Conservation (phyloP, 1,140 invertebrate genomes). For the Neoseiulus cucumeris region DNA sequence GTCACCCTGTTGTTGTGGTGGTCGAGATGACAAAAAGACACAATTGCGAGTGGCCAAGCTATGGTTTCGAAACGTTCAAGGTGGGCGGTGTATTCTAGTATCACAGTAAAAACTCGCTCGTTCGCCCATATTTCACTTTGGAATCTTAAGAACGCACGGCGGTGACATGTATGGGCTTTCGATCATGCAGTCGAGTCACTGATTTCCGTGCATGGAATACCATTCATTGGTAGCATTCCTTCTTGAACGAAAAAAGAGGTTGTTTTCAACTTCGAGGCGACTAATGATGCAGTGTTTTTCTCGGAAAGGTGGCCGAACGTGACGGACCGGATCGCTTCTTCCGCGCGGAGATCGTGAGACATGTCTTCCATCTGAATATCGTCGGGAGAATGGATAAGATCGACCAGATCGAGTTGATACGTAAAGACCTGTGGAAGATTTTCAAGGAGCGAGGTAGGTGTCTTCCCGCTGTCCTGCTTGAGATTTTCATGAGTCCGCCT, state of each 20-base stretch:
- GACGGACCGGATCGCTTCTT: not conserved
- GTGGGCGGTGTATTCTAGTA: not conserved
- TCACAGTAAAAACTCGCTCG: too few relatives aligned
- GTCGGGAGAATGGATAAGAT: not conserved
- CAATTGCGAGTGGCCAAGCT: slow-evolving; percentile 3
- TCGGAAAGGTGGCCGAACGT: not conserved
- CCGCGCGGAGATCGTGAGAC: not conserved
- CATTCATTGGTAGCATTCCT: too few relatives aligned
- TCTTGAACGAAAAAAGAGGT: too few relatives aligned
- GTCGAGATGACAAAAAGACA: slow-evolving; percentile 1
- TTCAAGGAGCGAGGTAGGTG: not conserved
- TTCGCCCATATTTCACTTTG: too few relatives aligned
- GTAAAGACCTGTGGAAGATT: not conserved
- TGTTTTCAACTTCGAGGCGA: too few relatives aligned
- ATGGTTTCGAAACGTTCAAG: slow-evolving; percentile 7
- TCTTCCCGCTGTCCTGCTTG: too few relatives aligned
- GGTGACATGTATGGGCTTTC: too few relatives aligned
- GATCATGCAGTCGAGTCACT: too few relatives aligned
- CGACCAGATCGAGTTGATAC: not conserved
- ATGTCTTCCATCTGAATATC: not conserved
- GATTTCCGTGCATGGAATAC: too few relatives aligned
- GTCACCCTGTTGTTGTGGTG: not conserved
- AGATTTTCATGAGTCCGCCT: too few relatives aligned
- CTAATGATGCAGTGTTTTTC: too few relatives aligned
- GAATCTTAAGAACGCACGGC: too few relatives aligned